These are phyloP conservation scores for Adoxophyes honmai DNA, from an alignment of 1,140 invertebrate genomes.

Conservation along the genomic window DNA sequence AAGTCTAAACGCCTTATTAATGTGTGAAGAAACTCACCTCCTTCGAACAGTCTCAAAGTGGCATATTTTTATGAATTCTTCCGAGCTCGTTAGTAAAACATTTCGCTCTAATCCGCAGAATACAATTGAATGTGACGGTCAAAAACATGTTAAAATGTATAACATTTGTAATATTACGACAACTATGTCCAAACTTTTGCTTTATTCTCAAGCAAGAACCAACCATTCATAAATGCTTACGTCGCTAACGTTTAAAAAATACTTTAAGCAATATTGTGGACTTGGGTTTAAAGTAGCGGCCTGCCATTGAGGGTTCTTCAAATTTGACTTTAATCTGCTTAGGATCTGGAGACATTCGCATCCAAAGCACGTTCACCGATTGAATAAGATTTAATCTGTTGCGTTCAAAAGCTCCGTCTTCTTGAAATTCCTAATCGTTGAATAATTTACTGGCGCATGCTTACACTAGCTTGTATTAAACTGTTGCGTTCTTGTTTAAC, in stretches of 20 bases:
- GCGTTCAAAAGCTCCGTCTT: slow-evolving; percentile 42
- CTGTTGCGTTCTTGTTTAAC: neutral
- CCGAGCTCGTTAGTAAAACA: slow-evolving; percentile 63
- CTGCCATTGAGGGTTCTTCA: slow-evolving; percentile 41
- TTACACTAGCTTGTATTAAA: slow-evolving; percentile 37
- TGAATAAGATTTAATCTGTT: slow-evolving; percentile 65
- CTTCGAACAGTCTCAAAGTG: slow-evolving; percentile 35
- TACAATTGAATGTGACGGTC: slow-evolving; percentile 71
- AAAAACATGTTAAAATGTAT: slow-evolving; percentile 56
- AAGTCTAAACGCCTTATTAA: slow-evolving; percentile 70
- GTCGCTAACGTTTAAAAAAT: slow-evolving; percentile 35
- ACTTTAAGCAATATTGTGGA: slow-evolving; percentile 43
- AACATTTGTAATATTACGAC: slow-evolving; percentile 52
- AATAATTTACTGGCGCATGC: slow-evolving; percentile 59
- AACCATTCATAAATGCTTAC: slow-evolving; percentile 33
- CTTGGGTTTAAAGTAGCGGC: slow-evolving; percentile 32
- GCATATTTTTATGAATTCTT: slow-evolving; percentile 66
- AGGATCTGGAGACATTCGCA: slow-evolving; percentile 57
- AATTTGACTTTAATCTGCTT: slow-evolving; percentile 61
- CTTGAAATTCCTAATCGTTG: slow-evolving; percentile 55
- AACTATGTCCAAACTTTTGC: slow-evolving; percentile 33
- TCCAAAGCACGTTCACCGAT: slow-evolving; percentile 57
- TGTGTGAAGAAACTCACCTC: slow-evolving; percentile 71
- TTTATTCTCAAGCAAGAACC: slow-evolving; percentile 36
- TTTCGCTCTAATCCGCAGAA: slow-evolving; percentile 54